Evolutionary conservation across 92 coral and sea anemone species (phyloP), one percentile per base, ranked within the genome.

Genomic region (Parazoanthus atlanticus): DNA sequence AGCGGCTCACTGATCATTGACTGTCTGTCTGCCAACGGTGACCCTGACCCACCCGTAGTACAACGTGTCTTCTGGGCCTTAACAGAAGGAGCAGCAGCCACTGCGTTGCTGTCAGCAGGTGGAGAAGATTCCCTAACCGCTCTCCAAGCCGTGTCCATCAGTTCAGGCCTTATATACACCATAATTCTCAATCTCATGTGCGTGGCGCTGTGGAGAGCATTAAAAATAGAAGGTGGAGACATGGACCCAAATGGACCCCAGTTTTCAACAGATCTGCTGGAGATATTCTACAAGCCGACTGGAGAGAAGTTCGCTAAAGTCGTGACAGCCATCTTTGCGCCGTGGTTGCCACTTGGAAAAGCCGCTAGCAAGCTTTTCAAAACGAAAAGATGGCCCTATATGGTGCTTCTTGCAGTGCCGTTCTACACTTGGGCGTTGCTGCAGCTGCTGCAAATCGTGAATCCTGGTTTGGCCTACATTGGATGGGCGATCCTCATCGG

Each of bases 21-120:
- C 90, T 92, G 96, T 75, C 93, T 95, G 30, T 89, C 98, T 33
- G 95, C 98, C 89, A 95, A 95, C 88, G 98, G 98, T 56, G 91
- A 95, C 80, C 96, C 96, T 69, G 94, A 95, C 72, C 98, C 98
- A 26, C 98, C 98, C 78, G 76, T 95, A 29, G 85, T 89, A 58
- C 98, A 95, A 85, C 95, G 98, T 26, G 82, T 95, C 87, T 95
- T 95, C 89, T 95, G 98, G 98, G 98, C 98, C 46, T 79, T 95
- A 8, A 95, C 98, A 5, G 98, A 95, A 89, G 98, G 98, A 16
- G 98, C 98, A 23, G 86, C 91, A 30, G 98, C 98, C 46, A 94
- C 96, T 10, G 95, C 95, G 1, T 85, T 96, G 79, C 92, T 96
- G 34, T 89, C 85, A 84, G 93, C 96, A 5, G 98, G 98, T 30